Evolutionary conservation across 2,888 invertebrate species (phyloP), one percentile per base, ranked within the genome.

Genomic region (Camponotus fellah): DNA sequence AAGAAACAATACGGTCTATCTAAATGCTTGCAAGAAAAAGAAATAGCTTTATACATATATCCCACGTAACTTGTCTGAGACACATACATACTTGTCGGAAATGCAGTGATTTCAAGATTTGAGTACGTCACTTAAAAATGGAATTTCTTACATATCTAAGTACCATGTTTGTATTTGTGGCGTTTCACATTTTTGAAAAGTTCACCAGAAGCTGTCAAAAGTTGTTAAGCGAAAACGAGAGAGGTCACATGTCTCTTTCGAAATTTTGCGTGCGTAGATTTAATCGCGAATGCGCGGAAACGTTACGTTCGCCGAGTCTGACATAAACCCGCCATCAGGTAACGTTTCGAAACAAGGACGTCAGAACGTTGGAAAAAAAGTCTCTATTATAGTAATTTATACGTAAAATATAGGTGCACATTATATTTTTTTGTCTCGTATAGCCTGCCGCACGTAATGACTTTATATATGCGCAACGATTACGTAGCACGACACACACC

Each of bases 401-500:
- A n/a, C 10, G 12, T 71, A 60, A 79, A 58, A 64, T 43, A 53
- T 34, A 34, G 34, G 71, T 21, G 26, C 21, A 10, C 69, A 26
- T 26, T 26, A 26, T 37, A 60, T 53, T 8, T 53, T 60, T 69
- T 79, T 43, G 71, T 71, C 71, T 71, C 46, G 9, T 46, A 14
- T 9, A 69, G 21, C 34, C 17, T 34, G 60, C 34, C 8, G 43
- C 14, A 60, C 17, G 21, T 71, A 71, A 79, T 60, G 26, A 17
- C 17, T 46, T 58, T 32, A 12, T 21, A 26, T 26, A 17, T 60
- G 43, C 26, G 8, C 75, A 66, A 84, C 32, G 49, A 65, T 80
- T 77, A 37, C 79, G 10, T 9, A 64, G 26, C 21, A 60, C 26
- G 60, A 40, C 62, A 69, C 62, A 69, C 69, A 43, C 49, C 46